These are phyloP conservation scores for Isoperla grammatica DNA, from an alignment of 2,888 invertebrate species.

Conservation along the genomic window DNA sequence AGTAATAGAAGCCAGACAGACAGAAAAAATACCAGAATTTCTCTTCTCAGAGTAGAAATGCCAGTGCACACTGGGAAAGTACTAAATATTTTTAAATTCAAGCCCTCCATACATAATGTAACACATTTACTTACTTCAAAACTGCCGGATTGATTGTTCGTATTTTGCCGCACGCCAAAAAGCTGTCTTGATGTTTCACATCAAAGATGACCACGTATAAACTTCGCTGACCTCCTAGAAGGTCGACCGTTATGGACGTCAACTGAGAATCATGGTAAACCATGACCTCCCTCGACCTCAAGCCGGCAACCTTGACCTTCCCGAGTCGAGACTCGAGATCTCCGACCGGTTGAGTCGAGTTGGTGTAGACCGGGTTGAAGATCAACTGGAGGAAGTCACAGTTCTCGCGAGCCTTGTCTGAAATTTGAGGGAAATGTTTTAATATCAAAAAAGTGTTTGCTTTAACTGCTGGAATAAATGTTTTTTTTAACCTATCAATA, in stretches of 20 bases:
- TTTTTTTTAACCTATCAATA: too few species aligned
- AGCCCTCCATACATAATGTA: too few species aligned
- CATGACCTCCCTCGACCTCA: slow-evolving; percentile 41
- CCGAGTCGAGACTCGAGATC: slow-evolving; percentile 75
- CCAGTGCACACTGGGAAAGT: too few species aligned
- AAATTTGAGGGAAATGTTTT: slow-evolving; percentile 25
- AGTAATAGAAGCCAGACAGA: too few species aligned
- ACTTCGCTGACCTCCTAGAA: slow-evolving; percentile 67
- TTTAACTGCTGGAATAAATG: neutral
- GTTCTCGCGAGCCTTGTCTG: slow-evolving; percentile 63
- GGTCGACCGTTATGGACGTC: slow-evolving; percentile 63
- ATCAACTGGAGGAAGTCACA: slow-evolving; percentile 81
- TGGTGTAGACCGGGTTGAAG: slow-evolving; percentile 74
- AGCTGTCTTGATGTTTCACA: slow-evolving; percentile 65
- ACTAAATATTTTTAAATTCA: too few species aligned
- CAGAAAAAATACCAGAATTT: too few species aligned
- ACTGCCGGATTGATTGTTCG: slow-evolving; percentile 58
- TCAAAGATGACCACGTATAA: slow-evolving; percentile 80
- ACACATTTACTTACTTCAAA: slow-evolving; percentile 63
- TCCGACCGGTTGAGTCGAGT: slow-evolving; percentile 57
- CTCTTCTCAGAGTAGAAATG: too few species aligned
- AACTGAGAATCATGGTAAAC: slow-evolving; percentile 67
- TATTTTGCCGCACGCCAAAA: slow-evolving; percentile 78
- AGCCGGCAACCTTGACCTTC: slow-evolving; percentile 62
- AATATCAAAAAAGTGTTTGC: neutral